phyloP scores from a whole-genome alignment of 2,113 vertebrate genomes.

The Romanogobio albipinnatus region DNA sequence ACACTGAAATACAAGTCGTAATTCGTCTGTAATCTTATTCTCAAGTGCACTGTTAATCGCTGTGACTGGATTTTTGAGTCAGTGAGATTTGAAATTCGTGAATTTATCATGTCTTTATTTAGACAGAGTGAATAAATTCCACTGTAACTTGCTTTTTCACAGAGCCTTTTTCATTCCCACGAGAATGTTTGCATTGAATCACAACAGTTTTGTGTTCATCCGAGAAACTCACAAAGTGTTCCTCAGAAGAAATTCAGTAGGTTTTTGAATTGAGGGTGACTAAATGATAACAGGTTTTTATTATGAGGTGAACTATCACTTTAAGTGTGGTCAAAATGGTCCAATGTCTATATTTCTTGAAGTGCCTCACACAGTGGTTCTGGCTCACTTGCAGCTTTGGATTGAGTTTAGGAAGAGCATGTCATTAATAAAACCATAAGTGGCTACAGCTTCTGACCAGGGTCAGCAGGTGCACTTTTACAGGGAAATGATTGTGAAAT shows the following conservation, averaged over 20 bases:
- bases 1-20: background rate
- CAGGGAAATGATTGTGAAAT: constrained; percentile 23
- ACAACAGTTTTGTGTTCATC: too few relatives aligned
- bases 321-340: background rate
- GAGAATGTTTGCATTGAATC: too few relatives aligned
- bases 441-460: background rate
- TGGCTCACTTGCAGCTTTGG: constrained; percentile 10
- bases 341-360: background rate
- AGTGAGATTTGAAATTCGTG: background rate
- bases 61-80: background rate
- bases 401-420: background rate
- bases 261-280: background rate
- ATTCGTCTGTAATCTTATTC: background rate
- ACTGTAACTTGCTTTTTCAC: background rate
- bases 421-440: constrained; percentile 31
- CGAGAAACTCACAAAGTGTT: background rate
- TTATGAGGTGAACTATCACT: background rate
- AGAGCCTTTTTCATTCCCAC: background rate
- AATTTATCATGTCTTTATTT: background rate
- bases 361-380: constrained; percentile 6
- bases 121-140: background rate
- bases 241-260: background rate
- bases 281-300: background rate
- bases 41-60: background rate
- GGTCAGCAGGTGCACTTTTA: constrained; percentile 11